Base-by-base conservation (phyloP, 1,140 invertebrate genomes). In the Ruditapes philippinarum region DNA sequence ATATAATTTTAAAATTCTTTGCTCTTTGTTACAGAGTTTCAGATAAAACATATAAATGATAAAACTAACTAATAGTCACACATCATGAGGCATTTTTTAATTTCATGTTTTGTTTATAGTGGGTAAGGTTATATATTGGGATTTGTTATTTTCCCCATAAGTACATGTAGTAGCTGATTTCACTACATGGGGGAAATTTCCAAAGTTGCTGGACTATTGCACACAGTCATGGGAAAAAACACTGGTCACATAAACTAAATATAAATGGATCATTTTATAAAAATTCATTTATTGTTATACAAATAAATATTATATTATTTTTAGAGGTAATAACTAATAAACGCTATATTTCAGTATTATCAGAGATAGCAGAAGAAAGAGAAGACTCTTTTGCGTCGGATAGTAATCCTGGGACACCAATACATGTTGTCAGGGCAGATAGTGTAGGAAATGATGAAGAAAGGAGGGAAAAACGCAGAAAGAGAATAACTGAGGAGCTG, bases 401-500 rank as follows among this genome's bases (percentile, higher is more conserved):
- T 11, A 22, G 38, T 22, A 4, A 3, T 38, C 7, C 7, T 25
- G n/a, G 17, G 3, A 36, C 79, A n/a, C 22, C 28, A 51, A n/a
- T 11, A 19, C 3, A 17, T 12, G 54, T 51, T 40, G 51, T 31
- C 19, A 28, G 36, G 42, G 73, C 22, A 36, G 84, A 76, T 42
- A 62, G 12, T 28, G 38, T 42, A 36, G 40, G 31, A 31, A 80
- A 92, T 42, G 88, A 89, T 9, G 90, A 91, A 12, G 91, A 88
- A 1, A 91, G 90, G 31, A 89, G 92, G 74, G 93, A 95, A 60
- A 88, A 91, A 74, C 86, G 93, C 42, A 80, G 95, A 17, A 90
- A 89, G 31, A 94, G 93, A 87, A 93, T 95, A 0, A 89, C 91
- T 7, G 91, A 97, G 91, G 97, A 98, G 96, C 97, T 97, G 86